A percentile compares a stretch with the other conserved stretches of the same genome.
These are phyloP conservation scores for Eupeodes corollae DNA, from an alignment of 1,140 invertebrate genomes.

Conservation along the genomic window DNA sequence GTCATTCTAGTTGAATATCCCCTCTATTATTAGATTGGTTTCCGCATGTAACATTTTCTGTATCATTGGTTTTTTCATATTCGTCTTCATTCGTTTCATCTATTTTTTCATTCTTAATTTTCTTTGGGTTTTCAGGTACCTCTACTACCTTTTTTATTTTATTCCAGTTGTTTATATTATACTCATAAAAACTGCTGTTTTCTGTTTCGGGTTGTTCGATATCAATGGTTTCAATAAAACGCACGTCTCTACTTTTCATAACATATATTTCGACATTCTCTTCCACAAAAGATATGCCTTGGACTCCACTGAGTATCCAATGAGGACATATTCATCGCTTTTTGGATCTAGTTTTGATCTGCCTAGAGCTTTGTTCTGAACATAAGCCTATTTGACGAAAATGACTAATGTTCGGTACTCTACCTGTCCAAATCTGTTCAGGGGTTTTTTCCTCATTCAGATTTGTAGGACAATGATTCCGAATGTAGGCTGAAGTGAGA, in stretches of 20 bases:
- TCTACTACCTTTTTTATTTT: not conserved
- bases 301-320: not conserved
- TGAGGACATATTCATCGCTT: not conserved
- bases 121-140: not conserved
- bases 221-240: not conserved
- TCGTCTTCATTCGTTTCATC: too few relatives aligned
- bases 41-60: not conserved
- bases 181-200: not conserved
- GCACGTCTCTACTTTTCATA: not conserved
- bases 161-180: not conserved
- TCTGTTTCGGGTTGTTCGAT: not conserved
- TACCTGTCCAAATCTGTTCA: not conserved
- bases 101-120: not conserved
- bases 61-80: not conserved
- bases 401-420: not conserved
- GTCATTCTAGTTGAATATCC: not conserved
- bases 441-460: not conserved
- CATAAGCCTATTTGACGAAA: not conserved
- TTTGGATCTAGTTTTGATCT: not conserved
- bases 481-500: not conserved
- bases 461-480: not conserved
- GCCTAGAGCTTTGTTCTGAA: not conserved
- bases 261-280: not conserved
- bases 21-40: not conserved
- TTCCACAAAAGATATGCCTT: not conserved